A percentile compares a stretch with the other conserved stretches of the same genome.
Evolutionary conservation across 2,888 invertebrate genomes (phyloP).

Genomic region (Watsonalla binaria): DNA sequence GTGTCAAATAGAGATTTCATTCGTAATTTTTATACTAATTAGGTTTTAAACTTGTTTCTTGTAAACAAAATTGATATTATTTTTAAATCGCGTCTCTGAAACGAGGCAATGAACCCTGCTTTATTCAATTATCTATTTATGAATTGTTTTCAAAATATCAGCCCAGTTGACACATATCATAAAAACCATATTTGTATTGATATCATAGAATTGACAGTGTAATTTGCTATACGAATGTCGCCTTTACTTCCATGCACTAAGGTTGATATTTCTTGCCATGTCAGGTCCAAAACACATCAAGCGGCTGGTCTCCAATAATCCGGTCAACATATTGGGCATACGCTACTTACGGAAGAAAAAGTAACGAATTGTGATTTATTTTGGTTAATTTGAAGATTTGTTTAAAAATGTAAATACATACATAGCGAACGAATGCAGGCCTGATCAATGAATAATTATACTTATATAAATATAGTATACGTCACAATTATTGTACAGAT

Average conservation of each 20-base stretch:
- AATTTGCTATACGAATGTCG: conserved; percentile 7
- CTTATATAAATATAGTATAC: conserved; percentile 48
- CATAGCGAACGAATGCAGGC: conserved; percentile 62
- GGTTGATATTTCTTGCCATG: conserved; percentile 11
- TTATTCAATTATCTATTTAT: too few relatives aligned
- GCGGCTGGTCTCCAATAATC: conserved; percentile 5
- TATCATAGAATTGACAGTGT: background rate
- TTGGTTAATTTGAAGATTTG: conserved; percentile 15
- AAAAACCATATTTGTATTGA: background rate
- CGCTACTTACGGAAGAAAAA: conserved; percentile 47
- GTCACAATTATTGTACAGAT: conserved; percentile 57
- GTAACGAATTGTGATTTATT: conserved; percentile 18
- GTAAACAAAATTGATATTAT: too few relatives aligned
- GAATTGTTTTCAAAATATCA: too few relatives aligned
- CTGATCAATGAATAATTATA: conserved; percentile 41
- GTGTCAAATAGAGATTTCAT: background rate
- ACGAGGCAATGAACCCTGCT: too few relatives aligned
- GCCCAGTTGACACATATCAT: too few relatives aligned
- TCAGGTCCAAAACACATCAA: conserved; percentile 19
- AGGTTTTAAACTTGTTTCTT: too few relatives aligned
- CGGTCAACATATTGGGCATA: conserved; percentile 41
- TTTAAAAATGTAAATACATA: conserved; percentile 59
- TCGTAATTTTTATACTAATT: background rate
- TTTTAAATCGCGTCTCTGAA: too few relatives aligned
- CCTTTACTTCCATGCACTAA: conserved; percentile 4